Evolutionary conservation across 2,797 vertebrate species (phyloP).

Genomic region (Gypaetus barbatus): DNA sequence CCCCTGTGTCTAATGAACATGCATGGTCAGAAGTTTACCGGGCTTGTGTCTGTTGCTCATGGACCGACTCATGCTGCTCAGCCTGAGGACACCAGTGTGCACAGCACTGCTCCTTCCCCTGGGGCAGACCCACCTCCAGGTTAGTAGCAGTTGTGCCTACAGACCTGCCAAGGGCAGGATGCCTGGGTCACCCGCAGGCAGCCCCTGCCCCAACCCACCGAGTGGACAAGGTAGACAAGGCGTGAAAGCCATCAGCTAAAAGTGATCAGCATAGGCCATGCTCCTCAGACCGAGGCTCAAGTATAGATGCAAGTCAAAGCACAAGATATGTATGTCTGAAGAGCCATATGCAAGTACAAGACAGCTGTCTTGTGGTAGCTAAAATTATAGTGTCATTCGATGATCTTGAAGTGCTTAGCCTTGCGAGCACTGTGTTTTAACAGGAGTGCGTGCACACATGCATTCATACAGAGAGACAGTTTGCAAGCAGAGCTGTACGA

Average conservation of each 20-base stretch:
- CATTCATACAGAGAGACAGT: background rate
- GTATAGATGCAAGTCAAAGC: background rate
- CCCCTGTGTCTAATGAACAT: background rate
- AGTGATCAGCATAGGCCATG: background rate
- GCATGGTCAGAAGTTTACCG: background rate
- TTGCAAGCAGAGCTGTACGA: background rate
- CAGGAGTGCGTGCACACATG: background rate
- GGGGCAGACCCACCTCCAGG: background rate
- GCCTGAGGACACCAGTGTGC: background rate
- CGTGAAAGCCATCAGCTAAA: background rate
- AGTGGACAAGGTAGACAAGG: too few relatives aligned
- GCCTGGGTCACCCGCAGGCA: background rate
- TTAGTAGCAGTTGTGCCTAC: background rate
- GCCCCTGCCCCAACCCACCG: background rate
- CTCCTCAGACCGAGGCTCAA: background rate
- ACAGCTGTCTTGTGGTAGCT: background rate
- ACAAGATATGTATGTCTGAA: background rate
- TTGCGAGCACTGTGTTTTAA: background rate
- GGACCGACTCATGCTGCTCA: fast-evolving
- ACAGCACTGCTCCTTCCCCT: background rate
- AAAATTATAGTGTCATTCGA: background rate
- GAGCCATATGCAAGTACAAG: background rate
- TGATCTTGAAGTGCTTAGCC: background rate
- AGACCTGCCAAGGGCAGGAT: background rate
- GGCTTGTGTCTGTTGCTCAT: background rate